Evolutionary conservation across 2,888 invertebrate genomes (phyloP).

Genomic region (Parapristionchus giblindavisi): DNA sequence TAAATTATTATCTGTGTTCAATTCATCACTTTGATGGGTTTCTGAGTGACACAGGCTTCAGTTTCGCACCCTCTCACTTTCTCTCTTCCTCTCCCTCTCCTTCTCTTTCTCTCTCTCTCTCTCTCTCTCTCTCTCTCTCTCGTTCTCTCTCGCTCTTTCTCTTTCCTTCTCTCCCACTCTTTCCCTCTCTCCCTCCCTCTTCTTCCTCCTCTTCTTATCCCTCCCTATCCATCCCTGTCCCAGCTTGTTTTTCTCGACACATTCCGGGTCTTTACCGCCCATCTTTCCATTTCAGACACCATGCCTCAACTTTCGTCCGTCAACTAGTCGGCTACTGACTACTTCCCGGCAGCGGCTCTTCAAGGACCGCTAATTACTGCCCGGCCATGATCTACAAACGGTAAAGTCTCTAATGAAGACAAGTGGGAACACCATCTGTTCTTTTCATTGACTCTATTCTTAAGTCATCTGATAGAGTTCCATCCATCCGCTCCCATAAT

Average conservation of each 20-base stretch:
- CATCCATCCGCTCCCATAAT: slow-evolving; percentile 1
- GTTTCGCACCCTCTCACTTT: too few species aligned
- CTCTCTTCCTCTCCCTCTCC: not conserved
- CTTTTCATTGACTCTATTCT: too few species aligned
- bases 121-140: not conserved
- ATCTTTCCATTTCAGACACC: too few species aligned
- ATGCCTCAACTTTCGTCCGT: not conserved
- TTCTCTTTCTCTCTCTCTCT: not conserved
- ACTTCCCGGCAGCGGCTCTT: not conserved
- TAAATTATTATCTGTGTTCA: too few species aligned
- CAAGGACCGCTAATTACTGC: slow-evolving; percentile 1
- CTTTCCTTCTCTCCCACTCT: slow-evolving; percentile 8
- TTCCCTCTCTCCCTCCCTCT: not conserved
- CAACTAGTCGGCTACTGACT: too few species aligned
- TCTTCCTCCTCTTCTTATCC: not conserved
- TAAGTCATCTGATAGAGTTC: too few species aligned
- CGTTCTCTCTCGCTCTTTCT: not conserved
- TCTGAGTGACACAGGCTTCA: too few species aligned
- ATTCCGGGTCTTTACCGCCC: too few species aligned
- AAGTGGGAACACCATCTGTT: too few species aligned
- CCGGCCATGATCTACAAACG: slow-evolving; percentile 29
- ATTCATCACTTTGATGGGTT: too few species aligned
- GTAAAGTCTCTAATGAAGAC: too few species aligned
- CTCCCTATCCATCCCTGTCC: not conserved
- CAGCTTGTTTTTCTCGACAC: not conserved